Evolutionary conservation across 2,888 invertebrate species (phyloP).

Genomic region (Ophion costatus): DNA sequence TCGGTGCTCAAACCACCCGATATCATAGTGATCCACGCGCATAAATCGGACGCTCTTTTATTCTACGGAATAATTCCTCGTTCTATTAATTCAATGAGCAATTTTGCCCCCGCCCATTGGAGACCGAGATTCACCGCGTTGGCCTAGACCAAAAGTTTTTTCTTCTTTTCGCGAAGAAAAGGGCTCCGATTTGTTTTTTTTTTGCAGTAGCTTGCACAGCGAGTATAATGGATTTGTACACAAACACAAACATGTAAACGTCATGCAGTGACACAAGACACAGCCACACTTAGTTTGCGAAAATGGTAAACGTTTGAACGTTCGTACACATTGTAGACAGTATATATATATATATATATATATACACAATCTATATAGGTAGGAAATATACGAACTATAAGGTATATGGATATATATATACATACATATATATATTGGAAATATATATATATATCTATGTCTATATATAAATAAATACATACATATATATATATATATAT

Average conservation of each 20-base stretch:
- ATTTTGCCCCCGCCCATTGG: slow-evolving; percentile 7
- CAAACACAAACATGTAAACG: slow-evolving; percentile 29
- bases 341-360: slow-evolving; percentile 42
- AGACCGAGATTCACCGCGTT: slow-evolving; percentile 2
- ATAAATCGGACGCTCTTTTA: slow-evolving; percentile 35
- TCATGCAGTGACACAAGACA: slow-evolving; percentile 46
- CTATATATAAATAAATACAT: slow-evolving; percentile 67
- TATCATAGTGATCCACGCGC: slow-evolving; percentile 27
- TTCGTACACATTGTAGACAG: slow-evolving; percentile 62
- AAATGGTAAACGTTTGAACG: slow-evolving; percentile 63
- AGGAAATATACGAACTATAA: slow-evolving; percentile 75
- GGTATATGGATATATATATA: slow-evolving; percentile 69
- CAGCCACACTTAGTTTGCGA: slow-evolving; percentile 60
- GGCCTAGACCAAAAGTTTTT: slow-evolving; percentile 27
- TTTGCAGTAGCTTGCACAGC: slow-evolving; percentile 66
- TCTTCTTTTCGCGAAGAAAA: slow-evolving; percentile 43
- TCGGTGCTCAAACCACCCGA: slow-evolving; percentile 51
- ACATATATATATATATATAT: slow-evolving; percentile 70
- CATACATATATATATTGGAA: slow-evolving; percentile 66
- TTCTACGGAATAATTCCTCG: slow-evolving; percentile 10
- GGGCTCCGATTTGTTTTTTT: slow-evolving; percentile 49
- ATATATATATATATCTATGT: slow-evolving; percentile 66
- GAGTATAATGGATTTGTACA: slow-evolving; percentile 64
- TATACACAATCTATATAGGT: slow-evolving; percentile 72
- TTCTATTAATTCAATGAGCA: slow-evolving; percentile 19